Base-by-base conservation (phyloP, 2,888 invertebrate species). In the Onchidella celtica region DNA sequence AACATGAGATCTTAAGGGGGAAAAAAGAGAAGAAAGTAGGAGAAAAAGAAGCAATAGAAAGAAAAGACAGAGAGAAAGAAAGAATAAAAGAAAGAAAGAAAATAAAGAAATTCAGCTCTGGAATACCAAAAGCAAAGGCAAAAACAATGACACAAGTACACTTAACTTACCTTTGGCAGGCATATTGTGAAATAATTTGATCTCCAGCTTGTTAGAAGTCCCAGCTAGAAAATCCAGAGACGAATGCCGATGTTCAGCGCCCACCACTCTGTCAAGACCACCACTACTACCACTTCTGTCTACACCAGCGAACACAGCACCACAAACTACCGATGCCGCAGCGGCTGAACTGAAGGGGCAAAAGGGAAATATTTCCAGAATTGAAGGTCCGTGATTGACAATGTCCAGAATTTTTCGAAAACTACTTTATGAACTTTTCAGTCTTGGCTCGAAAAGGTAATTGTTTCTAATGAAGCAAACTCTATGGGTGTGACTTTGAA, bases 141-240 rank as follows among this genome's bases (percentile, higher is more conserved):
- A 47, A 6, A 47, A 47, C 47, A 47, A 47, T 17, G 17, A 47
- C 6, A 47, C 47, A 47, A 47, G 9, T 11, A 47, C 47, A 47
- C 6, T 17, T 6, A 47, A 34, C 78, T 78, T 34, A 79, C 79
- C 79, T 72, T 79, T 79, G 17, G 79, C 72, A 21, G 79, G 79
- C 79, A 79, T 79, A 34, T 34, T 79, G 24, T 63, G 40, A 24
- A 79, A 72, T 4, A 40, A 9, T 32, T 63, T 72, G 36, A 72
- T 72, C 79, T 79, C 79, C 70, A 72, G 78, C 24, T 3, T 59
- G 29, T 21, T 38, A 21, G 40, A 1, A n/a, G 17, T n/a, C 47
- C 6, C 76, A 17, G 57, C 57, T 34, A 34, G 3, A 55, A 11
- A 66, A 66, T 76, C 76, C 76, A 66, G 57, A 2, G 29, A 65